These are phyloP conservation scores for Amphimallon solstitiale DNA, from an alignment of 2,888 invertebrate genomes.

Conservation along the genomic window DNA sequence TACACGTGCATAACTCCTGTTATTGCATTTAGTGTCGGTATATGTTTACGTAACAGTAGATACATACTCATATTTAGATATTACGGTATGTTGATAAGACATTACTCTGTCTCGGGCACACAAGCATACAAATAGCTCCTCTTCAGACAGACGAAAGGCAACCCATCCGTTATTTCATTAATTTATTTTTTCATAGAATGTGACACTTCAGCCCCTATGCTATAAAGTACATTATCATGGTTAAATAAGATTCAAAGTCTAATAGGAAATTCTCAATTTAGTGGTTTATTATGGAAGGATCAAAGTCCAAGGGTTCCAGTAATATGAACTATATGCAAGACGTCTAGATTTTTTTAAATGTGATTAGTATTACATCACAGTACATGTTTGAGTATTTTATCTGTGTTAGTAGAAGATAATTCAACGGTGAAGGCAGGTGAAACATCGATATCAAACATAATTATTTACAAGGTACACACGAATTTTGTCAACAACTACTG, in stretches of 20 bases:
- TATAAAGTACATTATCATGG: constrained; percentile 22
- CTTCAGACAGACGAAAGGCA: neutral
- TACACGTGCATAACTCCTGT: constrained; percentile 1
- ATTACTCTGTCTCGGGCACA: neutral
- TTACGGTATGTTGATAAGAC: neutral
- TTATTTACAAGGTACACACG: too few relatives aligned
- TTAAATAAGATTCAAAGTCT: constrained; percentile 40
- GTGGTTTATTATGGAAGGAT: constrained; percentile 41
- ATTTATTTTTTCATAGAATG: neutral
- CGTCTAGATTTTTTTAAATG: constrained; percentile 1
- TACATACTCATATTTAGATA: too few relatives aligned
- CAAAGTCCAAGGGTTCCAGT: constrained; percentile 50
- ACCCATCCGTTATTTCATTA: neutral
- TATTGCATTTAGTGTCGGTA: neutral
- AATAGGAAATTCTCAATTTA: constrained; percentile 51
- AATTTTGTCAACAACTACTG: too few relatives aligned
- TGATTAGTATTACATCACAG: constrained; percentile 22
- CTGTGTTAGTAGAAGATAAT: neutral
- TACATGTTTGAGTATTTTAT: neutral
- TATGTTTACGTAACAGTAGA: neutral
- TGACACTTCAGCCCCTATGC: constrained; percentile 14
- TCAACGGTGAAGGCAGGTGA: too few relatives aligned
- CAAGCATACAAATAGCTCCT: too few relatives aligned
- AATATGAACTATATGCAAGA: neutral
- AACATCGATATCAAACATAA: too few relatives aligned